Base-by-base conservation (phyloP, 1,140 invertebrate species). In the Drosophila paulistorum region DNA sequence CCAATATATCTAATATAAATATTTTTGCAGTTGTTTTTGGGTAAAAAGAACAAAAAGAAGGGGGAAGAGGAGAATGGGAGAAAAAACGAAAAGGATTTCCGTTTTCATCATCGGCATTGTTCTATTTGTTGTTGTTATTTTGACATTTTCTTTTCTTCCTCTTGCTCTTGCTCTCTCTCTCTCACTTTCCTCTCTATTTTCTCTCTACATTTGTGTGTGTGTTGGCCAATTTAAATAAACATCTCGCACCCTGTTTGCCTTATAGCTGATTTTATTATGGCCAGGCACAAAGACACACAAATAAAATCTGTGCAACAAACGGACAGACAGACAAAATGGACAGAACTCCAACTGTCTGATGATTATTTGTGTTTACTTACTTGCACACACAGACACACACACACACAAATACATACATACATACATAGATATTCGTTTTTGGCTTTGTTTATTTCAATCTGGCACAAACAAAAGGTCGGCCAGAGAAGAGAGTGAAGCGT, bases 1-100 rank as follows among this genome's bases (percentile, higher is more conserved):
- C 79, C 84, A 87, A 83, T 86, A 86, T 86, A 87, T 86, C 83
- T 87, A 87, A 87, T 87, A 87, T 89, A 87, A 87, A 87, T 87
- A 87, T 87, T 87, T 83, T 87, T 87, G 72, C 84, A 83, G 79
- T 86, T 87, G 84, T 83, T 83, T 87, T 83, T 71, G 71, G 64
- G 45, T 2, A 2, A 45, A 33, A 14, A n/a, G n/a, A 23, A 51
- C 3, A 51, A 23, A 51, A 4, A 20, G 35, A n/a, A 0, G 4
- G 37, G 11, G 7, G 0, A 14, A n/a, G 26, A 14, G 55, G 9
- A 45, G 68, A 79, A 86, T 14, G 5, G 6, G 5, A 45, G 45
- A 11, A 51, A 20, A 51, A 51, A 51, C 17, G 45, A 23, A 48
- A 87, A 83, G 83, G 83, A 87, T 83, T 87, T 86, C 83, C 83